These are phyloP conservation scores for Heteromyza rotundicornis DNA, from an alignment of 2,888 invertebrate species.

Conservation along the genomic window DNA sequence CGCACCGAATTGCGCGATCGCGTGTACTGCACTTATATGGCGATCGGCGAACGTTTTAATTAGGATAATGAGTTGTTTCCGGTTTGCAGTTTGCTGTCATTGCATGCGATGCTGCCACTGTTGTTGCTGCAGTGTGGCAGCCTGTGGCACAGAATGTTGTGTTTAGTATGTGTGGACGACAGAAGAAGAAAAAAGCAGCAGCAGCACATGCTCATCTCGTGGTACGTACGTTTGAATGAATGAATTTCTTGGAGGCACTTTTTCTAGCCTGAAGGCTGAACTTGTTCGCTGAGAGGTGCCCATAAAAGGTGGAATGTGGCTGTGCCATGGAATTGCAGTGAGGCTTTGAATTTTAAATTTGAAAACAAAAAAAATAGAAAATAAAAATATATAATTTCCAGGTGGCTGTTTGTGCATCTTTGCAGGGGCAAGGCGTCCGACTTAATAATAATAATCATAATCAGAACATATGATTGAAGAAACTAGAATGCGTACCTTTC, in stretches of 20 bases:
- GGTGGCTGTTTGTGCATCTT: too few relatives aligned
- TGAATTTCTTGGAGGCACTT: conserved; percentile 15
- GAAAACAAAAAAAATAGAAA: too few relatives aligned
- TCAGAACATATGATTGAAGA: too few relatives aligned
- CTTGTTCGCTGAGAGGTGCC: not conserved
- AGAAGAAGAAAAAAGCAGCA: not conserved
- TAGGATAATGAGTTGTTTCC: conserved; percentile 61
- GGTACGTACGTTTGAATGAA: conserved; percentile 17
- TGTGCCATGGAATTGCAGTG: too few relatives aligned
- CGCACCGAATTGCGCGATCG: conserved; percentile 50
- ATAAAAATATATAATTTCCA: too few relatives aligned
- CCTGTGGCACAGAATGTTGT: not conserved
- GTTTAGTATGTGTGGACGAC: not conserved
- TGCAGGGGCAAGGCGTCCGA: too few relatives aligned
- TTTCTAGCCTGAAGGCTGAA: not conserved
- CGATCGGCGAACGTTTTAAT: conserved; percentile 61
- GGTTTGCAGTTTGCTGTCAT: conserved; percentile 48
- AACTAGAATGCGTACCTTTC: too few relatives aligned
- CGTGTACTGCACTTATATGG: conserved; percentile 28
- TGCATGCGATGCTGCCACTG: conserved; percentile 48
- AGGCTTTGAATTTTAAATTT: too few relatives aligned
- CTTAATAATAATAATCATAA: too few relatives aligned
- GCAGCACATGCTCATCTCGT: not conserved
- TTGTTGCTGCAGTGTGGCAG: not conserved
- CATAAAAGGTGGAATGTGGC: not conserved